A percentile compares a stretch with the other conserved stretches of the same genome.
Conservation (phyloP, 1,140 invertebrate species). For the Colletes gigas region DNA sequence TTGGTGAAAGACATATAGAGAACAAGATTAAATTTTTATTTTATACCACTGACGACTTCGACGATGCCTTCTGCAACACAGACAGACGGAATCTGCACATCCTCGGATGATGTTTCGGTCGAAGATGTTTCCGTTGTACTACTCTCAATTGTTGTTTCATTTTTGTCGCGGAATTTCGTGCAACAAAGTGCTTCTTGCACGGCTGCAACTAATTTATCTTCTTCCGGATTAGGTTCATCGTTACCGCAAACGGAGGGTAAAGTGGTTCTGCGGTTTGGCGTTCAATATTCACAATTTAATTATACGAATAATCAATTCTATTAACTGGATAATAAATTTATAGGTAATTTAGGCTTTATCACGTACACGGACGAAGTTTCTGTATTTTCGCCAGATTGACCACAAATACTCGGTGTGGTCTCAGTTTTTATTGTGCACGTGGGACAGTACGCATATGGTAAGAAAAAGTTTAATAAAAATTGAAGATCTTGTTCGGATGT, state of each 20-base stretch:
- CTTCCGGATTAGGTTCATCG: conserved; percentile 22
- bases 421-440: conserved; percentile 72
- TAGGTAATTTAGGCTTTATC: background rate
- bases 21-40: background rate
- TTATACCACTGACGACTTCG: conserved; percentile 34
- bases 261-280: conserved; percentile 7
- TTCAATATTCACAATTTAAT: background rate
- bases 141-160: background rate
- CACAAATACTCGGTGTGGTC: background rate
- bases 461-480: conserved; percentile 82
- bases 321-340: no score
- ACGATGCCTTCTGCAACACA: conserved; percentile 35
- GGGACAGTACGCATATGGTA: conserved; percentile 83
- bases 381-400: background rate
- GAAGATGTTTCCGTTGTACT: background rate
- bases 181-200: conserved; percentile 48
- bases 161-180: conserved; percentile 5
- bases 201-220: conserved; percentile 44
- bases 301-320: no score
- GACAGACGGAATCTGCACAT: conserved; percentile 13
- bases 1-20: background rate
- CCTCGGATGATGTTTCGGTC: conserved; percentile 3
- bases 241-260: conserved; percentile 41
- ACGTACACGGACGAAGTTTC: conserved; percentile 19
- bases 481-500: conserved; percentile 80